Evolutionary conservation across 2,797 vertebrate species (phyloP), one percentile per base, ranked within the genome.

Genomic region (Sandelia bainsii): DNA sequence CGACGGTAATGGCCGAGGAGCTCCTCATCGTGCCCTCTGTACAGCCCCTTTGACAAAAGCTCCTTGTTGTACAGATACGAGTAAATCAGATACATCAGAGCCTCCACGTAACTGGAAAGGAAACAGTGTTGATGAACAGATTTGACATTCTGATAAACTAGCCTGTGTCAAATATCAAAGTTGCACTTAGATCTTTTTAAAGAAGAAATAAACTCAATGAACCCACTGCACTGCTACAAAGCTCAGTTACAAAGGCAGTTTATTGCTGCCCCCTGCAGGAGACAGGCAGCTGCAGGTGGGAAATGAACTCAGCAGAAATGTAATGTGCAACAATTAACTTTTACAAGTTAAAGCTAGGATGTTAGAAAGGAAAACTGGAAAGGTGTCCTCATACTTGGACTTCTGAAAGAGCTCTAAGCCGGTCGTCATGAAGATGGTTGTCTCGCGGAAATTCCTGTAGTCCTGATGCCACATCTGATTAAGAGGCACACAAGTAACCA

Each of bases 31-130:
- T 98, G 97, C 37, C 98, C 98, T 88, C 97, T 93, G 92, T 97
- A 97, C 0, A 89, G 94, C 45, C 98, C 97, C 92, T 96, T 98
- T 10, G 93, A 93, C 87, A 98, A 80, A 54, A 99, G 96, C 87
- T 98, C 97, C 92, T 96, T 98, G 92, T 99, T 99, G 93, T 96
- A 98, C 93, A 98, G 98, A 91, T 97, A 96, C 52, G 97, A 94
- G 91, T 95, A 97, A 79, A 99, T 95, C 90, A 99, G 96, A 92
- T 97, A 99, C 84, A 97, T 95, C 94, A 99, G 93, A 63, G 98
- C 95, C 90, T 98, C 97, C 92, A 96, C 93, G 57, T 95, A 99
- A 90, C 97, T 99, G 93, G 46, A 93, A 87, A 67, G 83, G 73
- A 83, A 80, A 59, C 82, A 59, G 77, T 7, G 54, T 29, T 3